Base-by-base conservation (phyloP, 1,140 invertebrate species). In the Vanessa tameamea region DNA sequence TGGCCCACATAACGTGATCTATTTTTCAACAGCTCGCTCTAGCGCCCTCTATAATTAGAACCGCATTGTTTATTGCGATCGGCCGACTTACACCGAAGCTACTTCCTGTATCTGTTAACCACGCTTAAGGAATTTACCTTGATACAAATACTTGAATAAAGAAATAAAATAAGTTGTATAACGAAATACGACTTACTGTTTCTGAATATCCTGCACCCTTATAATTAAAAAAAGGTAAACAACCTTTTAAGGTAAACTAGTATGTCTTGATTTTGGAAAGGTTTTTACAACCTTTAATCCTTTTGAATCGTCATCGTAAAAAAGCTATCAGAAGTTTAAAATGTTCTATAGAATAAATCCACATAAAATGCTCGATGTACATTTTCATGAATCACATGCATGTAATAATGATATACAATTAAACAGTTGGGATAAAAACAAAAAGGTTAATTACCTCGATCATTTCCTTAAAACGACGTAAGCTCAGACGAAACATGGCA, bases 31-130 rank as follows among this genome's bases (percentile, higher is more conserved):
- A 75, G 71, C 76, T 69, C 82, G 75, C 80, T 81, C 85, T 79
- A 87, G 77, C 87, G 88, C 82, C 86, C 80, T 90, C 89, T 92
- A 91, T 90, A 84, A 87, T 89, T 92, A 91, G 87, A 87, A 83
- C 81, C 79, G 79, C 85, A 86, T 89, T 89, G 86, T 92, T 92
- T 89, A 91, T 87, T 79, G 83, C 74, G 77, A 78, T 73, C 82
- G 82, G 76, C 80, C 76, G 83, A 83, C 80, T 88, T 82, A 82
- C 77, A 79, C 77, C 73, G 73, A 76, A 79, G 68, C 72, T 75
- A 78, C 80, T 88, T 86, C 84, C 85, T 85, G 82, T 83, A 85
- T 87, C 86, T 75, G 78, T 73, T 80, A 23, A 50, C 26, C 15
- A 57, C 12, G 4, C n/a, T 57, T 57, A 2, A 12, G 16, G n/a